Base-by-base conservation (phyloP, 2,888 invertebrate species). In the Rhamphomyia laevipes region DNA sequence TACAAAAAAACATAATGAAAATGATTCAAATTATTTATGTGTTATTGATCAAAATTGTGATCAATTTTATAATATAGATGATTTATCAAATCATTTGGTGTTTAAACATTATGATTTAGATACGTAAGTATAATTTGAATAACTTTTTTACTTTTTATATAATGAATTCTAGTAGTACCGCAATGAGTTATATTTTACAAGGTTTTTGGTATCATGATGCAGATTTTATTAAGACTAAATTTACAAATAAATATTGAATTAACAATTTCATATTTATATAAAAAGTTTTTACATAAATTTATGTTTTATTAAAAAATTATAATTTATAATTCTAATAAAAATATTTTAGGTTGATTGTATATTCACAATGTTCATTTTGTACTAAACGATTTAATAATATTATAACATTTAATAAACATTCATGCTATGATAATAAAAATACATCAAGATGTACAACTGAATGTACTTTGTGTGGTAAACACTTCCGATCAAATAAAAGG, bases 401-500 rank as follows among this genome's bases (percentile, higher is more conserved):
- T 37, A 13, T 59, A 18, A 59, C 62, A 6, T 65, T 62, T 18
- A 68, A 68, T 43, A 68, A 69, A 49, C 68, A 68, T 52, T 66
- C 65, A 0, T 68, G 68, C 27, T 64, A 63, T 31, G 58, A 57
- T 35, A 55, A 60, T 2, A 64, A 58, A 45, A 54, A 58, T 16
- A 59, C 57, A 16, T 55, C 58, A 4, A 63, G 66, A 2, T 51
- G 56, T 0, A 54, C 53, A 3, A 52, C 59, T 13, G 62, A 58
- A 45, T 68, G 68, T n/a, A 51, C 56, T 37, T 50, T 58, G 49
- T 68, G 68, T 38, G 55, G 56, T 4, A 45, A 59, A 31, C 56
- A 60, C 45, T 69, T 69, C 52, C 60, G 58, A 13, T 67, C 68
- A 2, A 63, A 66, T 56, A 67, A 66, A 53, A 64, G 68, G 68